phyloP scores from a whole-genome alignment of 2,113 vertebrate species.

The Monopterus albus region DNA sequence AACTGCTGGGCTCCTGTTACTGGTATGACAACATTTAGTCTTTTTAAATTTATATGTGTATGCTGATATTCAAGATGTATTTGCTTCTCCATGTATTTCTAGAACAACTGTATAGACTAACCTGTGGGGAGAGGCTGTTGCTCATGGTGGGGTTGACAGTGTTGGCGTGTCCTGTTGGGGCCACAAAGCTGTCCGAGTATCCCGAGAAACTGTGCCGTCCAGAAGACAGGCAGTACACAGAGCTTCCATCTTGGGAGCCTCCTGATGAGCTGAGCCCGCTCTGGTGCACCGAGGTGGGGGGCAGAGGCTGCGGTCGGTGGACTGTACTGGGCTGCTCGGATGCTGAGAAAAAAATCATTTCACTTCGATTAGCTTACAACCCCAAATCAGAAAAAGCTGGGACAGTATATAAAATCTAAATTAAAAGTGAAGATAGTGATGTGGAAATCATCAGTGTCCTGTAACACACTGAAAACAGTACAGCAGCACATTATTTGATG shows the following conservation, averaged over 20 bases:
- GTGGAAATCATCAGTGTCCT: no score
- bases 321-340: constrained; percentile 95
- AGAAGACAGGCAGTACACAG: constrained; percentile 95
- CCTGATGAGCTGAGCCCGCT: constrained; percentile 84
- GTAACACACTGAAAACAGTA: no score
- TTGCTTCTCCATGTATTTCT: background rate
- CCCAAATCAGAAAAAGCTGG: no score
- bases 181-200: constrained; percentile 97
- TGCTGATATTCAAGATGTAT: background rate
- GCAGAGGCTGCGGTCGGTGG: constrained; percentile 96
- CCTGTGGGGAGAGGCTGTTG: constrained; percentile 99
- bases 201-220: constrained; percentile 96
- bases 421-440: no score
- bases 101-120: constrained; percentile 73
- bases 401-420: no score
- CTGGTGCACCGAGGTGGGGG: constrained; percentile 97
- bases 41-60: background rate
- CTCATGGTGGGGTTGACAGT: constrained; percentile 94
- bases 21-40: background rate
- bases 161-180: constrained; percentile 89
- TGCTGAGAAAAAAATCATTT: constrained; percentile 67
- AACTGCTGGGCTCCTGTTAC: constrained; percentile 7
- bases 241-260: constrained; percentile 90
- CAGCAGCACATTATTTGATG: no score
- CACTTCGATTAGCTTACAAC: no score